Conservation (phyloP, 1,140 invertebrate species). For the Drosophila lacteicornis region DNA sequence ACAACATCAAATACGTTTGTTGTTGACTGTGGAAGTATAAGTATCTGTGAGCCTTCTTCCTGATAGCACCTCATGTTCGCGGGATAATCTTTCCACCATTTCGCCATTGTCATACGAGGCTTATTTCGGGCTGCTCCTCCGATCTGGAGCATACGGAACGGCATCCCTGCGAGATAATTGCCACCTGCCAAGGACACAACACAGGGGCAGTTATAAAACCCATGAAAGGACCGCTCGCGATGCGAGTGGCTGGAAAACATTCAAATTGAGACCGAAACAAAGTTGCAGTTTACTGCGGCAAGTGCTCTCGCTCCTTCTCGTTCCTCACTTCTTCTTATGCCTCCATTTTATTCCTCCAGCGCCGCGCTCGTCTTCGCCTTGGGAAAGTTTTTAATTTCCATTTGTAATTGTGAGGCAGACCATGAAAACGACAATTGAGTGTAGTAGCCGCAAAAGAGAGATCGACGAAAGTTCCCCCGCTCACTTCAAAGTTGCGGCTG, state of each 20-base stretch:
- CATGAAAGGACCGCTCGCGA: conserved; percentile 2
- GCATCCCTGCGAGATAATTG: conserved; percentile 15
- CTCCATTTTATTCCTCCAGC: background rate
- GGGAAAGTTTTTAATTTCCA: conserved; percentile 32
- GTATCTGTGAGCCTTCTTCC: background rate
- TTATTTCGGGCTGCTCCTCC: background rate
- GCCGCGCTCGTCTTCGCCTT: background rate
- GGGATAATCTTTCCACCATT: conserved; percentile 2
- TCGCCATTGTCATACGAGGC: conserved; percentile 6
- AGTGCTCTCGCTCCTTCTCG: background rate
- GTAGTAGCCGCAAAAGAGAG: conserved; percentile 11
- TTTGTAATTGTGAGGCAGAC: conserved; percentile 29
- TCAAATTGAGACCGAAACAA: conserved; percentile 30
- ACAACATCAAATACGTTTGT: too few species aligned
- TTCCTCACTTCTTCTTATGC: background rate
- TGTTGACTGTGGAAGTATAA: background rate
- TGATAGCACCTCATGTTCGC: conserved; percentile 1
- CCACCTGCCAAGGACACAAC: conserved; percentile 13
- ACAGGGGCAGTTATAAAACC: conserved; percentile 10
- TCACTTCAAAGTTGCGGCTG: conserved; percentile 13
- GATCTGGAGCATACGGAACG: background rate
- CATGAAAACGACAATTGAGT: conserved; percentile 33
- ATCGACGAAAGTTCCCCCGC: conserved; percentile 11
- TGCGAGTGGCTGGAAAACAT: conserved; percentile 11
- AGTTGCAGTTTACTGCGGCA: conserved; percentile 16